Evolutionary conservation across 2,888 invertebrate genomes (phyloP), one percentile per base, ranked within the genome.

Genomic region (Anagyrus pseudococci): DNA sequence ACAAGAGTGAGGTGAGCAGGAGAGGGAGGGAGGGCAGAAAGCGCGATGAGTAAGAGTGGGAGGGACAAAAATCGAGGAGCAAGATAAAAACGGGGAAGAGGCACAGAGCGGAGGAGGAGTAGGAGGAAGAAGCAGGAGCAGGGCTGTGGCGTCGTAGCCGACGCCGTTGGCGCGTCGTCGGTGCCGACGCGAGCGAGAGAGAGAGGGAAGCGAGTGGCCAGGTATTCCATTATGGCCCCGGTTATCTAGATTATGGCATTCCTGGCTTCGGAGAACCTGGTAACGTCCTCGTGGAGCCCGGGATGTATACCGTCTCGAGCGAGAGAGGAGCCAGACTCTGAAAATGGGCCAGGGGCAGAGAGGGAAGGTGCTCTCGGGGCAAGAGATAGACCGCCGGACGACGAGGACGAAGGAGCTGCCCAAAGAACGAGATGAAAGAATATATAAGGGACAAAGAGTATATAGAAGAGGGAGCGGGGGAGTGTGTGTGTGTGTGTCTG

Each of bases 241-340:
- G 75, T 77, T 79, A 79, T 79, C 79, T 77, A 78, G 79, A 79
- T 79, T 77, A 78, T 75, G 75, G 78, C 77, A 78, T 78, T 79
- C 78, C 77, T 71, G 52, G 71, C 75, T 76, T 74, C 71, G 72
- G 70, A 75, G 74, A 77, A 73, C 72, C 68, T 70, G 68, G 70
- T 71, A 67, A 71, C 64, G 67, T 63, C 29, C 29, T 7, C 29
- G 29, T 4, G 10, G 29, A 29, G 29, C 4, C n/a, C n/a, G 29
- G 10, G 29, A 29, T 29, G 29, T 10, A 29, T 7, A 29, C 10
- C 29, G 29, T 4, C 29, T 29, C 19, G 6, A 44, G 33, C 8
- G 43, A 43, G 17, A 19, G 4, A 7, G 43, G 17, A 15, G 43
- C 43, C 19, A 17, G 43, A 15, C 43, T n/a, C 7, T 19, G 43